A percentile compares a stretch with the other conserved stretches of the same genome.
These are phyloP conservation scores for Rugalucina vietnamica DNA, from an alignment of 2,888 invertebrate genomes.

Conservation along the genomic window DNA sequence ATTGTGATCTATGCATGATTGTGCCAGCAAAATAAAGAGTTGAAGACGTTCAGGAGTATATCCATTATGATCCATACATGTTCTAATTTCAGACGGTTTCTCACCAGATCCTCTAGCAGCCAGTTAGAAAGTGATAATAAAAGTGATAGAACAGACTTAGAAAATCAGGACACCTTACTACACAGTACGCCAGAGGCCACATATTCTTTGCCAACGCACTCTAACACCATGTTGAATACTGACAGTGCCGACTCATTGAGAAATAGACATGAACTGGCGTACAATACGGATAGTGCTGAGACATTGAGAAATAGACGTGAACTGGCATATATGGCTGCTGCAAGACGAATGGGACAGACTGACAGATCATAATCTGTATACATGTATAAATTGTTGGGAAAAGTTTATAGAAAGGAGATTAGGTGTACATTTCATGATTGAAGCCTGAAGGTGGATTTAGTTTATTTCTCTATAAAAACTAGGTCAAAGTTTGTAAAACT, in stretches of 20 bases:
- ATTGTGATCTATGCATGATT: no score
- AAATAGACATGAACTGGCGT: slow-evolving; percentile 55
- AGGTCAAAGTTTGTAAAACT: no score
- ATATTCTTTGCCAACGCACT: background rate
- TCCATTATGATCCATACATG: no score
- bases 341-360: slow-evolving; percentile 43
- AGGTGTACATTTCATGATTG: no score
- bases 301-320: slow-evolving; percentile 45
- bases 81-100: slow-evolving; percentile 24
- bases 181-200: background rate
- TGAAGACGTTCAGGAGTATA: no score
- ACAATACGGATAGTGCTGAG: slow-evolving; percentile 44
- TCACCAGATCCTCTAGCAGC: slow-evolving; percentile 4
- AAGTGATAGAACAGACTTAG: background rate
- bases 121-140: background rate
- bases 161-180: background rate
- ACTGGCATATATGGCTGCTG: slow-evolving; percentile 54
- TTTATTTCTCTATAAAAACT: no score
- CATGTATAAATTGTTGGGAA: no score
- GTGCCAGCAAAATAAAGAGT: no score
- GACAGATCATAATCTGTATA: no score
- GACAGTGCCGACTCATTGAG: slow-evolving; percentile 24
- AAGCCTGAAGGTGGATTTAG: no score
- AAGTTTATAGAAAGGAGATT: no score
- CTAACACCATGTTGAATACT: background rate